Percentiles rank a stretch among this genome's conserved stretches.
phyloP scores from a whole-genome alignment of 1,140 invertebrate genomes.

The Agrilus planipennis region DNA sequence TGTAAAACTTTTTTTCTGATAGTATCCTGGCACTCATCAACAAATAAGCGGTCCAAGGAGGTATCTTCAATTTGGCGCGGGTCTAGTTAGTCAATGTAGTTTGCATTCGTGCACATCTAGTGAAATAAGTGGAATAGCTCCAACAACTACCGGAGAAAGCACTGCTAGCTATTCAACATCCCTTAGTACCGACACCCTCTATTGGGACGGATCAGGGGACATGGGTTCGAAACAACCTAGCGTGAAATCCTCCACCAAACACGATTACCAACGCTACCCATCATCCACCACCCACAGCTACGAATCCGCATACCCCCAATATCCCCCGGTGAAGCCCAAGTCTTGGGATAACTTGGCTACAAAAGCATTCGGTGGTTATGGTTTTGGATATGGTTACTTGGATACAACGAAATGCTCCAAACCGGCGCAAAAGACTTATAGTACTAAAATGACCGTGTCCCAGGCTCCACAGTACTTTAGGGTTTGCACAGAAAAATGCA shows the following conservation, averaged over 20 bases:
- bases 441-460: slow-evolving; percentile 12
- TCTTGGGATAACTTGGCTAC: slow-evolving; percentile 75
- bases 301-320: slow-evolving; percentile 41
- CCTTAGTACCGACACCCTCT: slow-evolving; percentile 69
- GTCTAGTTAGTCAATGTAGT: slow-evolving; percentile 62
- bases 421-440: slow-evolving; percentile 7
- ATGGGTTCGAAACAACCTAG: slow-evolving; percentile 30
- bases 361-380: slow-evolving; percentile 69
- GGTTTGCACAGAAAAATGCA: slow-evolving; percentile 18
- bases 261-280: slow-evolving; percentile 25
- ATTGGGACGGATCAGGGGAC: slow-evolving; percentile 56
- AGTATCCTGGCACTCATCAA: slow-evolving; percentile 9
- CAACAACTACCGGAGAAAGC: slow-evolving; percentile 49
- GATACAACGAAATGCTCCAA: slow-evolving; percentile 40
- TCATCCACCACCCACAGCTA: slow-evolving; percentile 29
- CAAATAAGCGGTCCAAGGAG: slow-evolving; percentile 23
- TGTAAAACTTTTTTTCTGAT: no score
- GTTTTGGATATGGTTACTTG: slow-evolving; percentile 71
- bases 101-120: slow-evolving; percentile 68
- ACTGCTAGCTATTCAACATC: slow-evolving; percentile 69
- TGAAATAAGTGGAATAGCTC: slow-evolving; percentile 44
- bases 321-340: slow-evolving; percentile 59
- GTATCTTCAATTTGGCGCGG: slow-evolving; percentile 46
- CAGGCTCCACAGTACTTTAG: slow-evolving; percentile 22
- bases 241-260: slow-evolving; percentile 28